Conservation (phyloP, 2,888 invertebrate genomes). For the Caenorhabditis imperialis region DNA sequence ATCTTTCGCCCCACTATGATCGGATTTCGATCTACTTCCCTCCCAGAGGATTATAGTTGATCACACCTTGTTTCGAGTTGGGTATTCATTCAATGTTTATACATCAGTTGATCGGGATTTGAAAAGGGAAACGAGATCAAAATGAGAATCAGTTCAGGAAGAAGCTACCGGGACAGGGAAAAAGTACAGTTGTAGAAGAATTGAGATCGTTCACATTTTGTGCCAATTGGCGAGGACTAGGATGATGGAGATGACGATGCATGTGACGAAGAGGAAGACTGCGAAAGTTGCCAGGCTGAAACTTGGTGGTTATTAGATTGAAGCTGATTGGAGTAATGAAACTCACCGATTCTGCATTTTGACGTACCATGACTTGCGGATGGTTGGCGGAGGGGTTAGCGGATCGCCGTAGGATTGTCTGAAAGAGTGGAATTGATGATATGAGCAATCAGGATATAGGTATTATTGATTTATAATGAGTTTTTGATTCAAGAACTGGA, state of each 20-base stretch:
- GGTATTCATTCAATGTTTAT: too few species aligned
- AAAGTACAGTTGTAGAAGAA: not conserved
- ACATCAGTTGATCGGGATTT: too few species aligned
- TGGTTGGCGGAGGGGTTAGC: constrained; percentile 44
- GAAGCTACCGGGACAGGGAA: not conserved
- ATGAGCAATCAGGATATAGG: too few species aligned
- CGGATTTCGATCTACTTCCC: too few species aligned
- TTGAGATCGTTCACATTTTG: constrained; percentile 29
- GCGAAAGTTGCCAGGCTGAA: constrained; percentile 41
- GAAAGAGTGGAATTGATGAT: constrained; percentile 3
- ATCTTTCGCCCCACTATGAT: too few species aligned
- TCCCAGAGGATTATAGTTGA: too few species aligned
- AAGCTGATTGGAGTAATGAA: not conserved
- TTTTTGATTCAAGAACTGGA: too few species aligned
- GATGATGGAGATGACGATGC: constrained; percentile 49
- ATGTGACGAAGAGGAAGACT: constrained; percentile 45
- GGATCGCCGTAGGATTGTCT: constrained; percentile 44
- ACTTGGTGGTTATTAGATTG: not conserved
- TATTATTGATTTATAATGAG: too few species aligned
- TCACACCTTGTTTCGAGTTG: too few species aligned
- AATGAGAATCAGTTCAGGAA: not conserved
- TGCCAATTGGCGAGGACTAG: constrained; percentile 38
- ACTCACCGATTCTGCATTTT: constrained; percentile 43
- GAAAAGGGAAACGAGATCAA: too few species aligned
- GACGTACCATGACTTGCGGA: constrained; percentile 46